Base-by-base conservation (phyloP, 2,797 vertebrate species). In the Pseudomugil tenellus region DNA sequence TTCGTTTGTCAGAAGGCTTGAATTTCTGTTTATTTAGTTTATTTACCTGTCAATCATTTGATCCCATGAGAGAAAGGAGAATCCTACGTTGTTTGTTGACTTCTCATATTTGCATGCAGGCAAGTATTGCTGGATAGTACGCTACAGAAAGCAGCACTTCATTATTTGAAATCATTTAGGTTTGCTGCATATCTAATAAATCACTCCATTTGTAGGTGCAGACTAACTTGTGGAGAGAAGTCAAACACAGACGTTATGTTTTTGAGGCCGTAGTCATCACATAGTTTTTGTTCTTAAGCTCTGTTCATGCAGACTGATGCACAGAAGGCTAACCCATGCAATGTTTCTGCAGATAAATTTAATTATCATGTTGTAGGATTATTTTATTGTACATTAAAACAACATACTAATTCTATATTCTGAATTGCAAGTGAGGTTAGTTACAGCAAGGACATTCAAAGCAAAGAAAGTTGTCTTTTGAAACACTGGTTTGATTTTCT, bases 391-490 rank as follows among this genome's bases (percentile, higher is more conserved):
- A 4, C 19, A 41, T 35, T 34, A 17, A 51, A 62, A 13, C 11
- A 53, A 28, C 25, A 17, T 3, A 19, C 5, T 17, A 8, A 49
- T 52, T 28, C 13, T 17, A 26, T 57, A 32, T 37, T 46, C 7
- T 61, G 21, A 62, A 23, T 41, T 58, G 55, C 39, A 57, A 19
- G 19, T 16, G 21, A 23, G 49, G 41, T 6, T n/a, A 6, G 10
- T 9, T 19, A 51, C 49, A n/a, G 21, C 41, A 59, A 41, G 14
- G 9, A 57, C 17, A 48, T 28, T 3, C 10, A 3, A n/a, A 56
- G 6, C 53, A 58, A 53, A 1, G 8, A 58, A 67, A 55, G 43
- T n/a, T 59, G 64, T 43, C 51, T 77, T n/a, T 21, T 21, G 11
- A 12, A 56, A 13, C n/a, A 61, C 6, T n/a, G 3, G 0, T 59